A percentile compares a stretch with the other conserved stretches of the same genome.
phyloP scores from a whole-genome alignment of 2,113 vertebrate species.

The Mohoua ochrocephala region DNA sequence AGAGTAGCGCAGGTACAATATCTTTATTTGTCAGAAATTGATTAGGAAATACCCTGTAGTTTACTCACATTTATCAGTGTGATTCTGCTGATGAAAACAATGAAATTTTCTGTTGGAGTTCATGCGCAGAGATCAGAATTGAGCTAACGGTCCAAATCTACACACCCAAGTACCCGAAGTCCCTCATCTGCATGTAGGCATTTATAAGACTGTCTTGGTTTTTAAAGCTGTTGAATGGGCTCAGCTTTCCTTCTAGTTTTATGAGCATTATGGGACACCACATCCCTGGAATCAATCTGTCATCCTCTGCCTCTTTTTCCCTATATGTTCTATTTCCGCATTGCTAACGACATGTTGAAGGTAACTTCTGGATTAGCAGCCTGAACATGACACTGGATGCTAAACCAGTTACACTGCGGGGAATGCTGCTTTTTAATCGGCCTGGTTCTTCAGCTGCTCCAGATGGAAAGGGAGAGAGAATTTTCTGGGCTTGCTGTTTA shows the following conservation, averaged over 20 bases:
- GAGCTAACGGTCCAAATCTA: neutral
- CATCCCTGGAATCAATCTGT: neutral
- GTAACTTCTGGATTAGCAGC: neutral
- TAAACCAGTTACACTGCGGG: neutral
- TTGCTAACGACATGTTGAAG: neutral
- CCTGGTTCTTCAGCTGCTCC: constrained; percentile 24
- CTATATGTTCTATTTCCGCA: neutral
- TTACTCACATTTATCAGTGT: neutral
- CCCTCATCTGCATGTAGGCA: neutral
- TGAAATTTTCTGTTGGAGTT: neutral
- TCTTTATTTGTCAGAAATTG: constrained; percentile 7
- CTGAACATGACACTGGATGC: neutral
- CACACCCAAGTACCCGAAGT: fast-evolving
- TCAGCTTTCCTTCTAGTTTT: neutral
- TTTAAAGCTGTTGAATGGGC: neutral
- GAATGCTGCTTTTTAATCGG: neutral
- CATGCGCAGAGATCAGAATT: neutral
- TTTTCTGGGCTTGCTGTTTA: neutral
- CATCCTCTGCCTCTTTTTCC: neutral
- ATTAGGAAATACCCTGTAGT: neutral
- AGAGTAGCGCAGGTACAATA: neutral
- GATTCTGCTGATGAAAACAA: neutral
- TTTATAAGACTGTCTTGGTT: neutral
- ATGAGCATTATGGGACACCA: neutral
- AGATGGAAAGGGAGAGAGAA: neutral